Evolutionary conservation across 2,113 vertebrate species (phyloP).

Genomic region (Okapia johnstoni): DNA sequence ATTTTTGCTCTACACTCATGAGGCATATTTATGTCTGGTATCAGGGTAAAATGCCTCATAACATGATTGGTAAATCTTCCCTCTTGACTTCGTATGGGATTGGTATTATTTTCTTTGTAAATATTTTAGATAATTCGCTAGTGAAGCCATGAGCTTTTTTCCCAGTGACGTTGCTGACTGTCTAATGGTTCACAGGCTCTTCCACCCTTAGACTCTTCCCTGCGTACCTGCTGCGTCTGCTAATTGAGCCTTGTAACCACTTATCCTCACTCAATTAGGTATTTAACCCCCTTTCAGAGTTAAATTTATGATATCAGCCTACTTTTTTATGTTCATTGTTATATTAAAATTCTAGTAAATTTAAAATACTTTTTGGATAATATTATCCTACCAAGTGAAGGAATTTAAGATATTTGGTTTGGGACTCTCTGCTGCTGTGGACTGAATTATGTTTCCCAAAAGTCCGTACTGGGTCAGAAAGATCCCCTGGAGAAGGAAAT

Average conservation of each 20-base stretch:
- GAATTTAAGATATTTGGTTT: neutral
- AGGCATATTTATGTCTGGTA: neutral
- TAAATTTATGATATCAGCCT: neutral
- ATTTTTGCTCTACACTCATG: neutral
- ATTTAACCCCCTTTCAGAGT: neutral
- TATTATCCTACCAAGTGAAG: neutral
- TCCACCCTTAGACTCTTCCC: neutral
- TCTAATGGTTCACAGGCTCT: neutral
- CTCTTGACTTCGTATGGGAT: neutral
- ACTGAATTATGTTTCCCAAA: neutral
- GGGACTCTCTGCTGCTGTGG: neutral
- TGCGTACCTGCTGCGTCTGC: fast-evolving
- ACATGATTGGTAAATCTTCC: neutral
- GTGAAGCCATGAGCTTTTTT: neutral
- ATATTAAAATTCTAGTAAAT: neutral
- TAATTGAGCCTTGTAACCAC: neutral
- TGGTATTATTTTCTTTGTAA: neutral
- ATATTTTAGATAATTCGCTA: neutral
- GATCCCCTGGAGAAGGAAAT: neutral
- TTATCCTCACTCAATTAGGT: neutral
- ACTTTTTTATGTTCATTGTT: neutral
- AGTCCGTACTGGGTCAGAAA: neutral
- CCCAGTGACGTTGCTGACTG: neutral
- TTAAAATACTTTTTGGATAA: neutral
- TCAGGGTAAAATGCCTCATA: neutral